Evolutionary conservation across 2,113 vertebrate genomes (phyloP), one percentile per base, ranked within the genome.

Genomic region (Mobula birostris): DNA sequence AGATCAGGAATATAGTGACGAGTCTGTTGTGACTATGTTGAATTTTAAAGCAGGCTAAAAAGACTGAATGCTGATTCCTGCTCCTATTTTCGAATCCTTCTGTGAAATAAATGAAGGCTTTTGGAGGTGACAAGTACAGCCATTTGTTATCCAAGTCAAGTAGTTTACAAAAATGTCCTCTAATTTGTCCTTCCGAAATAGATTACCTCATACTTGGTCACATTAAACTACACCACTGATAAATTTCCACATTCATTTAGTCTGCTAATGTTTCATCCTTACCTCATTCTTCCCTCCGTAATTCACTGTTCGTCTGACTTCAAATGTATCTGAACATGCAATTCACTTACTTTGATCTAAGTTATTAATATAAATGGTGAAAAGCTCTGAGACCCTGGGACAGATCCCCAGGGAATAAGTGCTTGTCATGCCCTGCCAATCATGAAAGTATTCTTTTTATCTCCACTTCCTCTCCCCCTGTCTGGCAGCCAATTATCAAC

Each of bases 401-500:
- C 21, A 8, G 27, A 77, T 77, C 74, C 74, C 27, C 8, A 27
- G 77, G n/a, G 77, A 79, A 36, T 36, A 48, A 32, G 29, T 9
- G 29, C 27, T 79, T 36, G n/a, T 36, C n/a, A 79, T 17, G 32
- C 36, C 77, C 77, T n/a, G 27, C 77, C 77, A 79, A 32, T 78
- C 29, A n/a, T 3, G 29, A 78, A 79, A 36, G 36, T 14, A 79
- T 36, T 79, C 77, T 36, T 15, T 36, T 79, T 79, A 79, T 79
- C 77, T n/a, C n/a, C 14, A 79, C 76, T 79, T 79, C 32, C 77
- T 79, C n/a, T 36, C 77, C 8, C 48, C 77, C n/a, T 79, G 14
- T 11, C 77, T 79, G 77, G n/a, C 77, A 79, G 36, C 77, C 77
- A 79, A 79, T 79, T 79, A 79, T 36, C 77, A 79, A 79, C 77